Base-by-base conservation (phyloP, 2,888 invertebrate species). In the Caenorhabditis sp. region DNA sequence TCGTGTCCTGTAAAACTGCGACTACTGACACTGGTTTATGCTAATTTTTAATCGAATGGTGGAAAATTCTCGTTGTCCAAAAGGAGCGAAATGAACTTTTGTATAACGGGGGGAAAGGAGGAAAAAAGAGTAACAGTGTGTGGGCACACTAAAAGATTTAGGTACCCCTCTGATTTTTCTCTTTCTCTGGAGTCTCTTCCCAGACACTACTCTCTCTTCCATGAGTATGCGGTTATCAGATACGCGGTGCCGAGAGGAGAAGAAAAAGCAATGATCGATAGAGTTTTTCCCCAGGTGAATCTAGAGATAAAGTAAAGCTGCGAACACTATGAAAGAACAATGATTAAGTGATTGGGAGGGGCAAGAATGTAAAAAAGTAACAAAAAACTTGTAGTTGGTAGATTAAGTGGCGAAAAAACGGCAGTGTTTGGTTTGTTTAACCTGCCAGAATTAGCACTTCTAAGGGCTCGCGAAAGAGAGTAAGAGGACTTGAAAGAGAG, bases 391-490 rank as follows among this genome's bases (percentile, higher is more conserved):
- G 47, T 76, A 38, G 64, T 58, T 68, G 38, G 54, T 54, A 22
- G n/a, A 66, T 56, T 61, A 68, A 76, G 68, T 70, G 76, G 69
- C 51, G 47, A 51, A 77, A 63, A 63, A 47, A 24, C n/a, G 47
- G 47, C 63, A 58, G 22, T 79, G 79, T 79, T 79, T 79, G 63
- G 64, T 72, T 79, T 79, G 79, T 79, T 79, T 70, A 28, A 51
- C 56, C 38, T 70, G 70, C 70, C 70, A 70, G 70, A 70, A 79
- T 79, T 79, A 70, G 79, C 79, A 70, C 79, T 63, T 79, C 70
- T 41, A 26, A 54, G 47, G 59, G 59, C 68, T 68, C 68, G 59
- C 16, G 8, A 51, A 31, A 49, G 51, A 64, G 54, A 35, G 61
- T 56, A 63, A 68, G 76, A 68, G 66, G 58, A 22, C 35, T 24